Evolutionary conservation across 2,113 vertebrate species (phyloP), one percentile per base, ranked within the genome.

Genomic region (Caretta caretta): DNA sequence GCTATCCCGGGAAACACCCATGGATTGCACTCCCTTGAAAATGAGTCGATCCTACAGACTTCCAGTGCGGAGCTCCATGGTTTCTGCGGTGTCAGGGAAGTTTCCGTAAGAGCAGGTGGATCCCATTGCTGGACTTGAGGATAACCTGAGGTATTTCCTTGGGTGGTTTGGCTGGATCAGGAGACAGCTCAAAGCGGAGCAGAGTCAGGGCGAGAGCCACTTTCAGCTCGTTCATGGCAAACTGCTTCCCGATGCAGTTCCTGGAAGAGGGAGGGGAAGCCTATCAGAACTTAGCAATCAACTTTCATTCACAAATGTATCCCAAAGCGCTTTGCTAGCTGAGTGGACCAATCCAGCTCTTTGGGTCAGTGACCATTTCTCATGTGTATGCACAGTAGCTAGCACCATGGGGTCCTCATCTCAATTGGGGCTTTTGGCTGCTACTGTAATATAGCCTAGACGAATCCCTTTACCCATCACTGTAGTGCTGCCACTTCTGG

Each of bases 211-310:
- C 98, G 1, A 97, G 93, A 16, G 96, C 97, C 75, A 99, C 98
- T 94, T 99, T 99, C 95, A 99, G 88, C 97, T 99, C 98, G 20
- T 98, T 97, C 98, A 99, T 99, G 82, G 99, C 99, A 91, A 99
- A 99, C 89, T 91, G 98, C 96, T 99, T 98, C 62, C 99, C 99
- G 1, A 99, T 99, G 98, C 99, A 99, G 97, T 99, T 99, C 96
- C 99, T 99, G 92, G 22, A 79, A 82, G 4, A 9, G 4, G 38
- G 38, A 50, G 13, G 62, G 31, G 85, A 38, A 20, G 53, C 42
- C 4, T 24, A 76, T 42, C 10, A 48, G n/a, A 12, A 22, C 65
- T 59, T 29, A 13, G 57, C 11, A 27, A 59, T 27, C 11, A 29
- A 5, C 56, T 69, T 72, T 38, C n/a, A 38, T 72, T 72, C 65